These are phyloP conservation scores for Sericinus montela DNA, from an alignment of 2,888 invertebrate genomes.

Conservation along the genomic window DNA sequence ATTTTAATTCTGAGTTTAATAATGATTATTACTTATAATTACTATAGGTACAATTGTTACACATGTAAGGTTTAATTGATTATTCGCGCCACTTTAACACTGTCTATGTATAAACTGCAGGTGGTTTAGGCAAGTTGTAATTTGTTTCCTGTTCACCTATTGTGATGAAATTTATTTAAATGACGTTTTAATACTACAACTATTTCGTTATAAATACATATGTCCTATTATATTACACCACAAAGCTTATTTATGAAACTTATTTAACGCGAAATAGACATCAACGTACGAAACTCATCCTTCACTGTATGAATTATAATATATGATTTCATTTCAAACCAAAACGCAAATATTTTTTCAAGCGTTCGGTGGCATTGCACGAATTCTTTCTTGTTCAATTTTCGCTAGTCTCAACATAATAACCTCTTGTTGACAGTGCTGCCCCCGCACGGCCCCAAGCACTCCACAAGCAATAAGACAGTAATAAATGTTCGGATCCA, in stretches of 20 bases:
- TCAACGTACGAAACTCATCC: conserved; percentile 4
- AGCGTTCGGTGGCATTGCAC: conserved; percentile 42
- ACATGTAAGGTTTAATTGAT: too few species aligned
- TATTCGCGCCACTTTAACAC: too few species aligned
- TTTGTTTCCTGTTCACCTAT: too few species aligned
- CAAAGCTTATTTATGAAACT: neutral
- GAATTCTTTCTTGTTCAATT: conserved; percentile 66
- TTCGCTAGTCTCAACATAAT: conserved; percentile 73
- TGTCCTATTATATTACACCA: too few species aligned
- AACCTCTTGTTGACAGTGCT: conserved; percentile 69
- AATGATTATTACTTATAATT: too few species aligned
- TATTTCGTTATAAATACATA: too few species aligned
- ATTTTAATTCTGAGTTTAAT: too few species aligned
- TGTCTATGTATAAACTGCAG: too few species aligned
- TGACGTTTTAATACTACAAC: too few species aligned
- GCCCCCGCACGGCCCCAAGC: conserved; percentile 59
- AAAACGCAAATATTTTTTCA: conserved; percentile 28
- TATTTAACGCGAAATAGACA: conserved; percentile 6
- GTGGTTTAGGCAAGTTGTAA: too few species aligned
- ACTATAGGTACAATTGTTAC: too few species aligned
- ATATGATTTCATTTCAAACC: conserved; percentile 21
- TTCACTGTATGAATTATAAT: conserved; percentile 15
- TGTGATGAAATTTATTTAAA: too few species aligned
- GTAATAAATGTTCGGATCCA: conserved; percentile 75
- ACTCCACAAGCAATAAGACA: conserved; percentile 74